Percentiles rank a stretch among this genome's conserved stretches.
Evolutionary conservation across 2,797 vertebrate genomes (phyloP).

Genomic region (Scyliorhinus canicula): DNA sequence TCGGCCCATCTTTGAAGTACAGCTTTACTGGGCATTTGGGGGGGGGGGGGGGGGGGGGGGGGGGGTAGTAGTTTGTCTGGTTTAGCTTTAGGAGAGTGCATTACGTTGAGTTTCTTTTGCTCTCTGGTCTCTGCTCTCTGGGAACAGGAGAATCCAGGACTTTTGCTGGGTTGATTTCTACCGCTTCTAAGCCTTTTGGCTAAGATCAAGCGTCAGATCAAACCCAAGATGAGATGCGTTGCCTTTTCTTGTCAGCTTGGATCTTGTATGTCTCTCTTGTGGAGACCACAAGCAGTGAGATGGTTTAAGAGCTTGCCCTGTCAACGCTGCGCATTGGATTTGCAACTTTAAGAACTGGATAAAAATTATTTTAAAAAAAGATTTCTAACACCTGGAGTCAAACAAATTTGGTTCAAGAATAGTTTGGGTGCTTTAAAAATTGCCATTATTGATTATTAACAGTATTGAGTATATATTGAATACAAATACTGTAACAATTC

Average conservation of each 20-base stretch:
- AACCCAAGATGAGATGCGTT: no score
- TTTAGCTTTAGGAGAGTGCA: neutral
- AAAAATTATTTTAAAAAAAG: no score
- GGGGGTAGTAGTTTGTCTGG: neutral
- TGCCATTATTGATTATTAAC: neutral
- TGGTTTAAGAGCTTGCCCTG: no score
- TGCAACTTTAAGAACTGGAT: no score
- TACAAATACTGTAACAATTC: neutral
- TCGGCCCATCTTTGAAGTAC: neutral
- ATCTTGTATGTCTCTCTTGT: no score
- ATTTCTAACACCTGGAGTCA: no score
- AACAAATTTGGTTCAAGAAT: neutral
- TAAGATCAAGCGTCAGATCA: no score
- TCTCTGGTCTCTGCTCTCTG: conserved; percentile 7
- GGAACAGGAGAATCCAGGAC: neutral
- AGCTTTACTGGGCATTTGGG: neutral
- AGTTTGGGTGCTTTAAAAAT: neutral
- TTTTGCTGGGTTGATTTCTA: neutral
- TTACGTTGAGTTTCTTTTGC: neutral
- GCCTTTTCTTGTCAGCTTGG: no score
- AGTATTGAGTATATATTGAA: neutral
- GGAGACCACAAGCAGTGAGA: no score
- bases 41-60: neutral
- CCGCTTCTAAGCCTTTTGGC: no score
- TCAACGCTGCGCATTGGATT: no score